Evolutionary conservation across 2,797 vertebrate species (phyloP).

Genomic region (Paedocypris micromegethes): DNA sequence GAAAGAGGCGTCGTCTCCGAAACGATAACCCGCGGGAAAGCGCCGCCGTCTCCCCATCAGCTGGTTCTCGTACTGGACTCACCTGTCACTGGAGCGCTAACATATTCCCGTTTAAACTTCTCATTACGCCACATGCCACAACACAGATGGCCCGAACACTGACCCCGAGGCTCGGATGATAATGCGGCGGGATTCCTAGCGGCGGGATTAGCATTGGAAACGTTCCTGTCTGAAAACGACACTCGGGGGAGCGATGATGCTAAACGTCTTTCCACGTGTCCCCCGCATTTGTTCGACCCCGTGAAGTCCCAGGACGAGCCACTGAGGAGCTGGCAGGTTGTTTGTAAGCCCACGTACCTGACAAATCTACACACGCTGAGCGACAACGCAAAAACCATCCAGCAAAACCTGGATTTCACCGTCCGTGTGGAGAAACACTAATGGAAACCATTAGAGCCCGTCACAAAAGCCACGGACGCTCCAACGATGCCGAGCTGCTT

Average conservation of each 20-base stretch:
- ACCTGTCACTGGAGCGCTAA: not conserved
- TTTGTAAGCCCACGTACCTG: constrained; percentile 12
- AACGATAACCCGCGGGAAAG: too few relatives aligned
- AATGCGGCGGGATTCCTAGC: constrained; percentile 47
- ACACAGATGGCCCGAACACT: constrained; percentile 9
- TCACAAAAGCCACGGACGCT: not conserved
- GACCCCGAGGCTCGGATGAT: constrained; percentile 7
- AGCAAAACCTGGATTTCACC: constrained; percentile 17
- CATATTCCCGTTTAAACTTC: constrained; percentile 11
- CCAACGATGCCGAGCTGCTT: not conserved
- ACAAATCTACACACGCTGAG: constrained; percentile 18
- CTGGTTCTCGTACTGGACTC: not conserved
- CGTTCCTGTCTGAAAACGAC: constrained; percentile 53
- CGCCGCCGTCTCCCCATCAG: too few relatives aligned
- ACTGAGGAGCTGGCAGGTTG: constrained; percentile 13
- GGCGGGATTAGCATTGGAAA: constrained; percentile 65
- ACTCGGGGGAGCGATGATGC: constrained; percentile 54
- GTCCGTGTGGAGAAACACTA: constrained; percentile 14
- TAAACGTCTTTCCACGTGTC: constrained; percentile 50
- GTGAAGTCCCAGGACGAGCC: constrained; percentile 26
- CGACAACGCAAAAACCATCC: constrained; percentile 27
- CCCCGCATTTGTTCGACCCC: constrained; percentile 39
- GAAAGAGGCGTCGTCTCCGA: too few relatives aligned
- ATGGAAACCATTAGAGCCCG: constrained; percentile 13
- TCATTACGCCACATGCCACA: constrained; percentile 5